phyloP scores from a whole-genome alignment of 2,797 vertebrate species.

The Periparus ater region DNA sequence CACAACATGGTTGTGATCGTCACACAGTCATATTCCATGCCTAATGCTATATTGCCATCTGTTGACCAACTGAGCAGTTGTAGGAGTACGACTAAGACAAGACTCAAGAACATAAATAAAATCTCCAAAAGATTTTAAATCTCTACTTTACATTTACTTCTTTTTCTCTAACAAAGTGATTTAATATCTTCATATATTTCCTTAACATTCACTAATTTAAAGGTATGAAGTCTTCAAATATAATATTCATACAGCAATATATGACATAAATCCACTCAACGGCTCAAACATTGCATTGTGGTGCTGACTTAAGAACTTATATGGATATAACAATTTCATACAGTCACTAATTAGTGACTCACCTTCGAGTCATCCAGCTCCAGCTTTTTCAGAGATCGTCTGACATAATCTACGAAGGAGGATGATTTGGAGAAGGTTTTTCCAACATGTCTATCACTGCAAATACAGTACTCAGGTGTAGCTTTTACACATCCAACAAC shows the following conservation, averaged over 20 bases:
- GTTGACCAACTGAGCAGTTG: conserved; percentile 24
- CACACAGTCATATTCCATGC: neutral
- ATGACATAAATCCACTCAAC: neutral
- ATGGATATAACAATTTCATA: neutral
- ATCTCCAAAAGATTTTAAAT: neutral
- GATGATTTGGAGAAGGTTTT: conserved; percentile 92
- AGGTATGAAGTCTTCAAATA: neutral
- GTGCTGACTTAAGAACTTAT: neutral
- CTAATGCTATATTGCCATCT: conserved; percentile 61
- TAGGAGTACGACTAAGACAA: neutral
- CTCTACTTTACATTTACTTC: neutral
- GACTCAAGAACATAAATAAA: neutral
- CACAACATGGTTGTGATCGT: neutral
- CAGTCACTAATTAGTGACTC: conserved; percentile 14
- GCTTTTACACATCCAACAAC: neutral
- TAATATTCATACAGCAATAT: neutral
- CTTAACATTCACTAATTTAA: neutral
- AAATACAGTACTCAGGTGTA: conserved; percentile 57
- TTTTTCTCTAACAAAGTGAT: neutral
- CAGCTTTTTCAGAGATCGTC: conserved; percentile 86
- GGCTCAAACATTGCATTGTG: neutral
- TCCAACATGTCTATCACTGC: conserved; percentile 86
- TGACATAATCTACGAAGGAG: conserved; percentile 92
- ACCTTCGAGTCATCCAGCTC: conserved; percentile 92
- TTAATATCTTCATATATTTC: neutral